Evolutionary conservation across 2,113 vertebrate species (phyloP).

Genomic region (Hemicordylus capensis): DNA sequence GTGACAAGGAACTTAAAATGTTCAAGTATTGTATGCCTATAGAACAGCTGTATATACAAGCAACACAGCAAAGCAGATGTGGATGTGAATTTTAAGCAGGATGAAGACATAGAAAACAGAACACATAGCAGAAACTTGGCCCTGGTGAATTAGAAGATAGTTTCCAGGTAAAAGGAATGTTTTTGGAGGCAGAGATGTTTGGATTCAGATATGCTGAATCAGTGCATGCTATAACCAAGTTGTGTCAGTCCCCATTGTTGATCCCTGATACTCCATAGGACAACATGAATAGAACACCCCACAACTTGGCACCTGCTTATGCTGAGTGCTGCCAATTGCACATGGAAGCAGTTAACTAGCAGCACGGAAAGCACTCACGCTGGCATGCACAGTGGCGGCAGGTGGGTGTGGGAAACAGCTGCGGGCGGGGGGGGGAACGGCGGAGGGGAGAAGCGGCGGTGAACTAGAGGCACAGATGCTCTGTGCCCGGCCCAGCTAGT

Average conservation of each 20-base stretch:
- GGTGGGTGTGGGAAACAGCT: no score
- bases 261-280: neutral
- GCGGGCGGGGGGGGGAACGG: no score
- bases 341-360: neutral
- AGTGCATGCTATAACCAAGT: neutral
- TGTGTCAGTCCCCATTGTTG: neutral
- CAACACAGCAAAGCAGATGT: neutral
- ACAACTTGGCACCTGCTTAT: neutral
- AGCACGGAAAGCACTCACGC: neutral
- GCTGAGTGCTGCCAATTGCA: neutral
- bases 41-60: neutral
- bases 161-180: neutral
- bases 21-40: neutral
- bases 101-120: neutral
- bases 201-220: neutral
- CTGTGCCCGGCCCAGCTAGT: no score
- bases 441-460: no score
- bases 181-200: neutral
- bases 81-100: neutral
- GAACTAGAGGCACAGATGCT: no score
- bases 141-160: neutral
- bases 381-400: no score
- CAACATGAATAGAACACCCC: neutral
- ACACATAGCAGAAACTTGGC: neutral
- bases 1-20: neutral